Percentiles rank a stretch among this genome's conserved stretches.
These are phyloP conservation scores for Drosophila paucipuncta DNA, from an alignment of 2,888 invertebrate species.

Conservation along the genomic window DNA sequence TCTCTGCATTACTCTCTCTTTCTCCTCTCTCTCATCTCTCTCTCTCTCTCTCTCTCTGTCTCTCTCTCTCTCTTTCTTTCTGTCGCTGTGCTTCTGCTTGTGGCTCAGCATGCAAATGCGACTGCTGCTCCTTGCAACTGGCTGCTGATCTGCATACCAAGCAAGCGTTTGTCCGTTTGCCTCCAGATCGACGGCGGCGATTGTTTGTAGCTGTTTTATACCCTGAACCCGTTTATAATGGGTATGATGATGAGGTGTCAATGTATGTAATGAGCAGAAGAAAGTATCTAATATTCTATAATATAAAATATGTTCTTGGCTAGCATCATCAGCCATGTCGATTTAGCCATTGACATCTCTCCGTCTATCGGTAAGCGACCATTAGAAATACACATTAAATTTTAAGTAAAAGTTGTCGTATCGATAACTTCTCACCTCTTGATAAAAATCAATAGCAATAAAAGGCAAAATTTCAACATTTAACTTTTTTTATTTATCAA, in stretches of 20 bases:
- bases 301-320: no score
- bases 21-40: no score
- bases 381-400: neutral
- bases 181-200: conserved; percentile 78
- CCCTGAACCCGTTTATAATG: neutral
- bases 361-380: neutral
- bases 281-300: neutral
- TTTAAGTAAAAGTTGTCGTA: no score
- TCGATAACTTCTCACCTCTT: neutral
- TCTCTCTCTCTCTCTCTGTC: neutral
- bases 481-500: neutral
- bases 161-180: conserved; percentile 44
- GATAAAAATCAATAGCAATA: neutral
- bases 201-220: conserved; percentile 74
- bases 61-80: neutral
- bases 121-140: conserved; percentile 40
- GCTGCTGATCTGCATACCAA: conserved; percentile 80
- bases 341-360: neutral
- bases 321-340: neutral
- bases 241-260: neutral
- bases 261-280: no score
- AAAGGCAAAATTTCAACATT: no score
- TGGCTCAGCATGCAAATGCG: conserved; percentile 70
- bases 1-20: neutral
- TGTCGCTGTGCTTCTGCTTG: neutral